Evolutionary conservation across 2,888 invertebrate genomes (phyloP), one percentile per base, ranked within the genome.

Genomic region (Eupeodes luniger): DNA sequence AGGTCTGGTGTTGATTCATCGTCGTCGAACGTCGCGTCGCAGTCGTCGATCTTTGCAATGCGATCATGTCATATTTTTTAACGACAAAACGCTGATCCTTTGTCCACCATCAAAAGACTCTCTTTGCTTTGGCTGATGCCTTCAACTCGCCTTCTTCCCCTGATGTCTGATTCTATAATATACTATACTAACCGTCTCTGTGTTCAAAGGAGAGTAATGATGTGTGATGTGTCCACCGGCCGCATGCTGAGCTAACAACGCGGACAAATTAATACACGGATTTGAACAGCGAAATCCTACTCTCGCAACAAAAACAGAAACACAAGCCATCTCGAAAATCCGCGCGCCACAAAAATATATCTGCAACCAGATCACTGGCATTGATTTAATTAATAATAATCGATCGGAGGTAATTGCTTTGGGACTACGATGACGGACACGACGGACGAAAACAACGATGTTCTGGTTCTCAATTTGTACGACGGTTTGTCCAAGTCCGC

Each of bases 301-400:
- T 67, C 44, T 51, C 80, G 62, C 70, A 67, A 72, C 70, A 67
- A 11, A 16, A 40, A 67, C 51, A 61, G n/a, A 51, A 51, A 11
- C 19, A 34, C 12, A 14, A 9, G 14, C 11, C 47, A 47, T 47
- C 12, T 11, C 10, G 19, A 47, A 55, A 47, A 55, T 62, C 16
- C 40, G 6, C 47, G 34, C 53, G 19, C 12, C 36, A 66, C 64
- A 44, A 14, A 49, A 57, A 62, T 7, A 72, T 78, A 76, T 86
- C 75, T 49, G 59, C 74, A 49, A 59, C 74, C 66, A 64, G 64
- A 78, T 82, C 85, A 85, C 81, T 88, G 75, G 89, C 85, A 85
- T 89, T 89, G 89, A 89, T 89, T 89, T 82, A 89, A 89, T 89
- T 89, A 89, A 89, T 89, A 89, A 89, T 89, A 89, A 89, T 89